Conservation (phyloP, 2,888 invertebrate species). For the Crocallis elinguaria region DNA sequence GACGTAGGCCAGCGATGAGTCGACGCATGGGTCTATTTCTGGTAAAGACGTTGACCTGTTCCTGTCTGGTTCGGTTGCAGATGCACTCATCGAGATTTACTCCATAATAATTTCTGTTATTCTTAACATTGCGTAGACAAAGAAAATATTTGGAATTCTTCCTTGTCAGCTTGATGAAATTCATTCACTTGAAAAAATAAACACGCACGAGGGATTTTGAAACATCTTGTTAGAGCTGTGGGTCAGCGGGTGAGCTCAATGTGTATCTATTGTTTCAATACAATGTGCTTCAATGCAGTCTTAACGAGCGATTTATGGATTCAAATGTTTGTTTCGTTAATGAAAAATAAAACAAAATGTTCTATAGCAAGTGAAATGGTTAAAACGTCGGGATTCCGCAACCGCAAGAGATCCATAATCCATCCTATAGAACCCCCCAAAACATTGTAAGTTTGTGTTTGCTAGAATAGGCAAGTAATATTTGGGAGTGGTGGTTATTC, state of each 20-base stretch:
- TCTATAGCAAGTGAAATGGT: constrained; percentile 8
- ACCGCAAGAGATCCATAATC: constrained; percentile 40
- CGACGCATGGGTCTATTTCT: constrained; percentile 70
- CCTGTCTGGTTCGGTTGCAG: constrained; percentile 52
- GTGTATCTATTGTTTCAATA: constrained; percentile 63
- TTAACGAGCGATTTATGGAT: constrained; percentile 59
- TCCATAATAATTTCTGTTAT: constrained; percentile 23
- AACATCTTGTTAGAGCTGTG: constrained; percentile 30
- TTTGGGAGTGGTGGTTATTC: constrained; percentile 53
- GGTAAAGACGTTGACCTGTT: constrained; percentile 76
- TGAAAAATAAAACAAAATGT: constrained; percentile 4
- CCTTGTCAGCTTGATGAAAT: constrained; percentile 22
- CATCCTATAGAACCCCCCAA: constrained; percentile 26
- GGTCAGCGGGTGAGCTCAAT: constrained; percentile 39
- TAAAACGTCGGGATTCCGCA: constrained; percentile 19
- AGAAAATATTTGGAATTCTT: constrained; percentile 19
- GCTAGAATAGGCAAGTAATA: constrained; percentile 48
- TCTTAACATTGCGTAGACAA: constrained; percentile 21
- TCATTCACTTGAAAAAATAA: constrained; percentile 15
- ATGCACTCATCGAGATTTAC: constrained; percentile 58
- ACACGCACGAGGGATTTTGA: constrained; percentile 19
- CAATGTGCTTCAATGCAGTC: constrained; percentile 60
- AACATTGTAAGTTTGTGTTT: constrained; percentile 39
- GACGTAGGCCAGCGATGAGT: constrained; percentile 70
- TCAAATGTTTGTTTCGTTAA: constrained; percentile 28